Evolutionary conservation across 1,140 invertebrate genomes (phyloP).

Genomic region (Drosophila miranda): DNA sequence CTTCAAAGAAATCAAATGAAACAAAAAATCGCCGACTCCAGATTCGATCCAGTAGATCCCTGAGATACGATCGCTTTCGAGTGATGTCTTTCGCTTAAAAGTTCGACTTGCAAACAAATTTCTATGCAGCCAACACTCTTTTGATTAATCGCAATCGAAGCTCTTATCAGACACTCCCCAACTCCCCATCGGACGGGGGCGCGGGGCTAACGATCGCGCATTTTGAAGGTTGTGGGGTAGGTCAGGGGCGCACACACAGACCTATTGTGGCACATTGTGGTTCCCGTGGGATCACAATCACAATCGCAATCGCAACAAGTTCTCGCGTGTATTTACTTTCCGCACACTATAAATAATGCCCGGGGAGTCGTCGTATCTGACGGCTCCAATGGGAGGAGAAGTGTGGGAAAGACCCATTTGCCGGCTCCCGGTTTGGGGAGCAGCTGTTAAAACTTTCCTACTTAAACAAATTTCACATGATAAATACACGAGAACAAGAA

Average conservation of each 20-base stretch:
- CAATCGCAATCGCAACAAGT: conserved; percentile 13
- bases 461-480: conserved; percentile 8
- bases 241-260: conserved; percentile 36
- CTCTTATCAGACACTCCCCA: conserved; percentile 21
- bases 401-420: conserved; percentile 50
- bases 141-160: conserved; percentile 42
- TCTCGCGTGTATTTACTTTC: background rate
- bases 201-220: background rate
- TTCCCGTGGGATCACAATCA: conserved; percentile 16
- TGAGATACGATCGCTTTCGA: conserved; percentile 1
- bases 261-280: background rate
- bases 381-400: conserved; percentile 1
- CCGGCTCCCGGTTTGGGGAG: no score
- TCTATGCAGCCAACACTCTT: conserved; percentile 1
- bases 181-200: background rate
- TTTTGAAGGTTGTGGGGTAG: conserved; percentile 44
- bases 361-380: background rate
- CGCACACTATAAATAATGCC: conserved; percentile 18
- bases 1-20: background rate
- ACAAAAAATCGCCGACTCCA: background rate
- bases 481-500: background rate
- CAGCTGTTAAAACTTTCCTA: conserved; percentile 56
- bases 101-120: background rate
- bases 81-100: background rate
- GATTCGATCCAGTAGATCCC: conserved; percentile 6